Conservation (phyloP, 2,797 vertebrate genomes). For the Oryzias sinensis region DNA sequence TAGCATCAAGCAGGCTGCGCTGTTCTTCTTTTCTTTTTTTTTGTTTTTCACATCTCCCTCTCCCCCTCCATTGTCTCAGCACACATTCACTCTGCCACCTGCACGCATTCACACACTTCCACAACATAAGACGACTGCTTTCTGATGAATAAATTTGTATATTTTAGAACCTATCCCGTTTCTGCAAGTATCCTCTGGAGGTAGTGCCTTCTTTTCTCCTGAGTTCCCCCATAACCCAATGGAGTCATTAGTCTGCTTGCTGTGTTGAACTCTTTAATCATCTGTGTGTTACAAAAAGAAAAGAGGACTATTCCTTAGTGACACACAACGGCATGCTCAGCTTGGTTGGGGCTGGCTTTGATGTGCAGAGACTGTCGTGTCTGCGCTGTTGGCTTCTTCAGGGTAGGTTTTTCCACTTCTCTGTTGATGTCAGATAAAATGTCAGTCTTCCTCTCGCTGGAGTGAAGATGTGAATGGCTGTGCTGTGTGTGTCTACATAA, state of each 20-base stretch:
- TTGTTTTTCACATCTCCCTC: constrained; percentile 46
- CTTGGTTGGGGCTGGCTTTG: constrained; percentile 71
- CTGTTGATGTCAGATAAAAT: constrained; percentile 64
- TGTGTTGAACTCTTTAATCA: constrained; percentile 84
- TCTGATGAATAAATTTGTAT: constrained; percentile 83
- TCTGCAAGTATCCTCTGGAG: constrained; percentile 71
- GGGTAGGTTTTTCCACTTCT: constrained; percentile 60
- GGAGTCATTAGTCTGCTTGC: constrained; percentile 82
- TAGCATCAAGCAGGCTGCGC: constrained; percentile 37
- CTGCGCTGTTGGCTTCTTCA: constrained; percentile 62
- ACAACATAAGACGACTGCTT: constrained; percentile 69
- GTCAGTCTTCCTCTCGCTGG: constrained; percentile 60
- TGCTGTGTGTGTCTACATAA: constrained; percentile 41
- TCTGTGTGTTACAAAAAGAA: constrained; percentile 77
- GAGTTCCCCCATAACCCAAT: constrained; percentile 75
- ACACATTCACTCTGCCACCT: constrained; percentile 63
- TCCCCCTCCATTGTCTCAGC: constrained; percentile 33
- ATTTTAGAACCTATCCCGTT: constrained; percentile 76
- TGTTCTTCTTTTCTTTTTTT: constrained; percentile 23
- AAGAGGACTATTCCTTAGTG: constrained; percentile 76
- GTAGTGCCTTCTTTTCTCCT: constrained; percentile 68
- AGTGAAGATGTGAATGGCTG: constrained; percentile 45
- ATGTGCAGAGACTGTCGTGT: constrained; percentile 71
- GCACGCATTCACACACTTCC: constrained; percentile 56
- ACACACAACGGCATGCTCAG: constrained; percentile 69